Conservation (phyloP, 1,140 invertebrate genomes). For the Yoshiicerus persimilis region DNA sequence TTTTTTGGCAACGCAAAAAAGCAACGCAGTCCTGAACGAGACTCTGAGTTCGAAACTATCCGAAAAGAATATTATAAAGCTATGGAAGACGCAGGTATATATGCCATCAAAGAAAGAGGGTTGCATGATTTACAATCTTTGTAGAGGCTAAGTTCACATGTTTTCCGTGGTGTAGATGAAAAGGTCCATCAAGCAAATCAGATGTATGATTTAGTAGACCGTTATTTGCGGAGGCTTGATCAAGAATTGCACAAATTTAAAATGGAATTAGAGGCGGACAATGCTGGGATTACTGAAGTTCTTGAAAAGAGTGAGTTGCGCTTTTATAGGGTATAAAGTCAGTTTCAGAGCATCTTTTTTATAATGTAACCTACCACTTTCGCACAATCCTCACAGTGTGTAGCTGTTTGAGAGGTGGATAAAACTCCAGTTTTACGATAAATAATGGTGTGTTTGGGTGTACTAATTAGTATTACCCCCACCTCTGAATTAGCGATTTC, state of each 20-base stretch:
- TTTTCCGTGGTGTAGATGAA: constrained; percentile 60
- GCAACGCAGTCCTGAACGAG: constrained; percentile 75
- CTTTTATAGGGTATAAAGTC: too few species aligned
- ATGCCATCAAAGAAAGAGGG: background rate
- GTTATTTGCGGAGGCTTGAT: constrained; percentile 88
- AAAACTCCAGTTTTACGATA: too few species aligned
- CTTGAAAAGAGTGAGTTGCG: constrained; percentile 73
- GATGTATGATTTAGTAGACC: constrained; percentile 91
- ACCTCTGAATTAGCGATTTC: too few species aligned
- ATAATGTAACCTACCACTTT: too few species aligned
- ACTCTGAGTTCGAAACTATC: constrained; percentile 81
- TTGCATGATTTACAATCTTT: too few species aligned
- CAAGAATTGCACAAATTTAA: constrained; percentile 96
- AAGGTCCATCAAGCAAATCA: constrained; percentile 84
- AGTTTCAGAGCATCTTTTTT: too few species aligned
- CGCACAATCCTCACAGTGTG: too few species aligned
- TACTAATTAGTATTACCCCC: too few species aligned
- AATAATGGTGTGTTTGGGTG: too few species aligned
- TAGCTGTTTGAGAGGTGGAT: too few species aligned
- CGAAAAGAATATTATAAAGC: constrained; percentile 88
- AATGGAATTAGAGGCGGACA: constrained; percentile 96
- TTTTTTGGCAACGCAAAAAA: constrained; percentile 87
- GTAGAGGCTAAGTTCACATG: constrained; percentile 69
- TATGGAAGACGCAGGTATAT: constrained; percentile 84
- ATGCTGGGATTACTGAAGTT: constrained; percentile 95